Evolutionary conservation across 2,113 vertebrate species (phyloP), one percentile per base, ranked within the genome.

Genomic region (Reinhardtius hippoglossoides): DNA sequence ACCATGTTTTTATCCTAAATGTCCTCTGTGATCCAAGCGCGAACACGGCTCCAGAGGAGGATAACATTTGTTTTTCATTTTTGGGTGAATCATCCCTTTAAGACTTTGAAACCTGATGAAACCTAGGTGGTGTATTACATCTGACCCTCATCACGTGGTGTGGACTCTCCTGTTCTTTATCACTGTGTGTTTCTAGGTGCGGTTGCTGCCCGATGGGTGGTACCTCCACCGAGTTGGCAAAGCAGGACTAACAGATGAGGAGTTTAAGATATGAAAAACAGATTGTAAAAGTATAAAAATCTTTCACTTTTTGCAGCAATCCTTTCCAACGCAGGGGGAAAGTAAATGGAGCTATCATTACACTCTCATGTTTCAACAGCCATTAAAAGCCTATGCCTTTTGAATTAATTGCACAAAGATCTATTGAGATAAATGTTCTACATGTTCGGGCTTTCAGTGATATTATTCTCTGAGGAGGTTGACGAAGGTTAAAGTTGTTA

Each of bases 401-500:
- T 46, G 20, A 74, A 77, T 84, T 62, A 77, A 70, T 24, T 79
- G 46, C 37, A 68, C 24, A 65, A 35, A 80, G 54, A 81, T 78
- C 31, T 67, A 21, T 20, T 52, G 62, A 70, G 60, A 74, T 61
- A 65, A 59, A 62, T 52, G 60, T 81, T 81, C 15, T 23, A 37
- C 61, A 54, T 20, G 18, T 50, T 50, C 3, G 7, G 21, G 57
- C 63, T 68, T 58, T 76, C 61, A 62, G 72, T 80, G 57, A 84
- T 74, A 52, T 73, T 52, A 55, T 48, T 46, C 40, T 50, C 56
- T 60, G 64, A 74, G 24, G 71, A 68, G 74, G 68, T 81, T 63
- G 83, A 66, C 50, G 68, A 14, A 35, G 63, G 79, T 54, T 40
- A 84, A 84, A 76, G 75, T 81, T 76, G 70, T 75, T 77, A 78